phyloP scores from a whole-genome alignment of 2,113 vertebrate genomes.

The Hippocampus zosterae region DNA sequence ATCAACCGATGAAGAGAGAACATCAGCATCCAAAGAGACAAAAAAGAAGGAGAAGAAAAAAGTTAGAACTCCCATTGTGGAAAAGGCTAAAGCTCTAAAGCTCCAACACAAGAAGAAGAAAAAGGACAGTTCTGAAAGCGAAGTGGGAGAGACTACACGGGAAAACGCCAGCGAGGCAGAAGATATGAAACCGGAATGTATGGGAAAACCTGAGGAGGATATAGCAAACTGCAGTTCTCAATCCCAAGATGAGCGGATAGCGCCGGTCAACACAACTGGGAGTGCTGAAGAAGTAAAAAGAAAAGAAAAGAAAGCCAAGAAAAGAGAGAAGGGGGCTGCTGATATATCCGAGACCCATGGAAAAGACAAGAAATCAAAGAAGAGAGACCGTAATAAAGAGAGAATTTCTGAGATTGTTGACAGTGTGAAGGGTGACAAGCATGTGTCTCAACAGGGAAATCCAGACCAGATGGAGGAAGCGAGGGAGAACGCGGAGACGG shows the following conservation, averaged over 20 bases:
- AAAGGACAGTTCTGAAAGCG: slow-evolving; percentile 14
- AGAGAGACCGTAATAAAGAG: background rate
- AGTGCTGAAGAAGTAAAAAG: background rate
- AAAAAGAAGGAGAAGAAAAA: slow-evolving; percentile 27
- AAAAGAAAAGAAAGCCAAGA: background rate
- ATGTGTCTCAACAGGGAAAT: background rate
- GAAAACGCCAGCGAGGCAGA: background rate
- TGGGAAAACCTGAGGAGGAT: background rate
- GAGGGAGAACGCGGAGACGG: slow-evolving; percentile 8
- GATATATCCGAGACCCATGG: background rate
- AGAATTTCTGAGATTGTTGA: background rate
- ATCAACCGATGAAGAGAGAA: background rate
- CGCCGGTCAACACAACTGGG: background rate
- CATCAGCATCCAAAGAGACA: background rate
- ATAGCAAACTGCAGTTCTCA: background rate
- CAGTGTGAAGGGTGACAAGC: background rate
- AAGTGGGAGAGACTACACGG: slow-evolving; percentile 4
- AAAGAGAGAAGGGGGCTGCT: background rate
- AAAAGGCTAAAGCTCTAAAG: slow-evolving; percentile 1
- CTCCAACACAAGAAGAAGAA: slow-evolving; percentile 37
- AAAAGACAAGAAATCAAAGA: slow-evolving; percentile 41
- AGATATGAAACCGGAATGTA: background rate
- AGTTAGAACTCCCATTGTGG: background rate
- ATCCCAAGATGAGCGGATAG: background rate
- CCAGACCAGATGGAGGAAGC: background rate